Conservation (phyloP, 2,797 vertebrate species). For the Sebastes itinus region DNA sequence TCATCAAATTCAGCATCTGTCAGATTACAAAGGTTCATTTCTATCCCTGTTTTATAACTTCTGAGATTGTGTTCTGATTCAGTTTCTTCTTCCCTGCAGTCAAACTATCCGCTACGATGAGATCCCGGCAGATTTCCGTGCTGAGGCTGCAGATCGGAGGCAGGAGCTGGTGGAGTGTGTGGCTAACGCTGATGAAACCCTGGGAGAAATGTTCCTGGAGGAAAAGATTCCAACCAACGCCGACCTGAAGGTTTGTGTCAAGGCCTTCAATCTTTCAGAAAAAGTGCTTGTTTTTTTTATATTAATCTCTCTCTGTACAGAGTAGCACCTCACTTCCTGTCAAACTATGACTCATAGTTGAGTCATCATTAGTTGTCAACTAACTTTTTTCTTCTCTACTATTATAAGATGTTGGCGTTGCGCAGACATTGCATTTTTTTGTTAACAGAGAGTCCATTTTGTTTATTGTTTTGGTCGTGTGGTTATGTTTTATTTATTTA, state of each 20-base stretch:
- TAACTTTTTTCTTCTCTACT: background rate
- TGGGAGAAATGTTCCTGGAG: conserved; percentile 95
- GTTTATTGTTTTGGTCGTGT: background rate
- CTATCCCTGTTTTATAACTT: background rate
- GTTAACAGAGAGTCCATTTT: background rate
- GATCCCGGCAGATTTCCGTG: conserved; percentile 87
- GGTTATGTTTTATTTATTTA: background rate
- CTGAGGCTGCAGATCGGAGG: conserved; percentile 84
- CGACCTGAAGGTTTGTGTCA: conserved; percentile 88
- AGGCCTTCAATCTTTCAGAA: background rate
- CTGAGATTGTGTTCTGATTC: background rate
- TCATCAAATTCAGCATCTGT: background rate
- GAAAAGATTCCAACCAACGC: conserved; percentile 87
- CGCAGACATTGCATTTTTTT: background rate
- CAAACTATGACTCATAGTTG: background rate
- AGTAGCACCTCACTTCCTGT: background rate
- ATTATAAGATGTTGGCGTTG: background rate
- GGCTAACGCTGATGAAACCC: conserved; percentile 89
- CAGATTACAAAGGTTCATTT: background rate
- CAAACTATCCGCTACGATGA: conserved; percentile 85
- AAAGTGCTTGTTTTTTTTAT: background rate
- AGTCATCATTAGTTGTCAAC: background rate
- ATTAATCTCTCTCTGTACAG: background rate
- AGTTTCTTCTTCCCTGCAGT: conserved; percentile 67
- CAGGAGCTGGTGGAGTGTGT: conserved; percentile 95